Evolutionary conservation across 2,888 invertebrate species (phyloP), one percentile per base, ranked within the genome.

Genomic region (Drosophila meridiana): DNA sequence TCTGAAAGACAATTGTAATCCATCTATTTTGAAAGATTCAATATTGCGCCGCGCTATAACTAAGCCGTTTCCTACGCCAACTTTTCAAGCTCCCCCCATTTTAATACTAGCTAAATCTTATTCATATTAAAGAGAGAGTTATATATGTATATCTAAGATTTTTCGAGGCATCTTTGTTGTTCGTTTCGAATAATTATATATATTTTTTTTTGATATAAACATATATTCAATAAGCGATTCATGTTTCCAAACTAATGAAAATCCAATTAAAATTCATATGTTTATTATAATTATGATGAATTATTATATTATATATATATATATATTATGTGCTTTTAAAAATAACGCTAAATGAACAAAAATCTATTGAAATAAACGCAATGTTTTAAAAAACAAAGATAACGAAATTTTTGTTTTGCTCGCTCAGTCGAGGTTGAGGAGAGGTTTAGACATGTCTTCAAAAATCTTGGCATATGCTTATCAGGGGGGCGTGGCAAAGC

Each of bases 51-150:
- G 36, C 34, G 43, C 32, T 52, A 43, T 53, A 55, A 45, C 8
- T 52, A 59, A 67, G 53, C 62, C 53, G 63, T 78, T 80, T 78
- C 78, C 80, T 78, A 78, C 80, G 66, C 81, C 78, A 78, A 80
- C 69, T 78, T 78, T 74, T 68, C 73, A 60, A 60, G 63, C 73
- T 80, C 76, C 67, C 50, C 66, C 50, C 34, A 62, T 32, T 73
- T 52, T 14, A 59, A 43, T 28, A 45, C 32, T 48, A 56, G 28
- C 36, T 53, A 52, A 47, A 53, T 42, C 42, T 20, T 14, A 50
- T 42, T 20, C 34, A 28, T 14, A 38, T 38, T 3, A 38, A 7
- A 26, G 8, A 20, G 2, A 36, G 0, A n/a, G 4, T 34, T 5
- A n/a, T n/a, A 52, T 34, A 30, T 52, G n/a, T 53, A 53, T 28